Base-by-base conservation (phyloP, 2,888 invertebrate species). In the Epinotia nisella region DNA sequence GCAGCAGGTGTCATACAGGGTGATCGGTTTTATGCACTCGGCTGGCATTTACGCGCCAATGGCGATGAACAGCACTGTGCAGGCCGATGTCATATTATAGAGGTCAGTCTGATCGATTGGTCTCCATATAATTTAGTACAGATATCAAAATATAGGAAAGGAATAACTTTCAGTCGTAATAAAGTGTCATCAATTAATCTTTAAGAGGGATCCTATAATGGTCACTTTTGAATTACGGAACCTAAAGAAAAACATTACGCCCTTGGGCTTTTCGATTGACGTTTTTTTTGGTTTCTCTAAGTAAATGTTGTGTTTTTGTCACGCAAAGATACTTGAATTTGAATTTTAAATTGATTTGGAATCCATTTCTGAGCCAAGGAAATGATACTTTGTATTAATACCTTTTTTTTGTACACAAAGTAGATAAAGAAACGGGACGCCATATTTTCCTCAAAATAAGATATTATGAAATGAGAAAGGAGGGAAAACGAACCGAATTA, bases 361-460 rank as follows among this genome's bases (percentile, higher is more conserved):
- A 53, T 29, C 29, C 45, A 59, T 53, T 66, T 45, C 60, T n/a
- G 21, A 61, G 55, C n/a, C 11, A 45, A 61, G 49, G 55, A 67
- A 66, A 71, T 53, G 65, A 60, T 67, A 71, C 71, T 67, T 61
- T 9, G 17, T n/a, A 61, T n/a, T 45, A 24, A 66, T 66, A 66
- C 41, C 53, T 66, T 66, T 19, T 29, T 55, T 56, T 29, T 41
- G 45, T 35, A 71, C 55, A 61, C 41, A 71, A 71, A 71, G 49
- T 61, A 55, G 55, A 55, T 45, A 55, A 67, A 67, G 60, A 45
- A 71, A 67, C 41, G 51, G 39, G 39, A 65, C 41, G 24, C 45
- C 51, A 70, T 55, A 66, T 66, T 71, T 71, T 67, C 71, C 21
- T 60, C 51, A 51, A 45, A 71, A 64, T 58, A 61, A 60, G 29